Evolutionary conservation across 2,113 vertebrate species (phyloP).

Genomic region (Cephalophus harveyi): DNA sequence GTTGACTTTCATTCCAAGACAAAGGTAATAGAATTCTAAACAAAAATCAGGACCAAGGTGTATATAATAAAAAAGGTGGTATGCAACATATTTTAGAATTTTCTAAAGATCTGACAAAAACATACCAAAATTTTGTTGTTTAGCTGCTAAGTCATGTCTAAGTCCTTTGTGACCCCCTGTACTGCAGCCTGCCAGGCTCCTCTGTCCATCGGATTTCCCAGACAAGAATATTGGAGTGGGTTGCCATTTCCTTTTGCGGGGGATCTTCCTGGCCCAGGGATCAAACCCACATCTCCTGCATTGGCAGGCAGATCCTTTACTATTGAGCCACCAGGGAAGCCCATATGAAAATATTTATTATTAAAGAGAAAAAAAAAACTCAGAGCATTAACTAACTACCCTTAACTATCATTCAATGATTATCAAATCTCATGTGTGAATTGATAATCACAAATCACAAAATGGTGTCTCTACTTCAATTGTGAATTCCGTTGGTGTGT

Average conservation of each 20-base stretch:
- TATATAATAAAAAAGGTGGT: not conserved
- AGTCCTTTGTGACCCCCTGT: not conserved
- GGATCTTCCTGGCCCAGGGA: not conserved
- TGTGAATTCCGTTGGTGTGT: not conserved
- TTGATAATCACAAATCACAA: not conserved
- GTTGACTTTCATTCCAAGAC: not conserved
- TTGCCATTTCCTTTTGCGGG: not conserved
- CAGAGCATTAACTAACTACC: not conserved
- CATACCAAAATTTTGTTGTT: not conserved
- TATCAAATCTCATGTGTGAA: not conserved
- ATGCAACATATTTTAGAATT: not conserved
- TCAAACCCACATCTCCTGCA: not conserved
- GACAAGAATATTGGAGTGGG: not conserved
- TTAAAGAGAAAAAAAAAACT: not conserved
- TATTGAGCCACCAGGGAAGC: not conserved
- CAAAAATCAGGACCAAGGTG: not conserved
- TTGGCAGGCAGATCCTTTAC: not conserved
- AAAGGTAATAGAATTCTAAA: not conserved
- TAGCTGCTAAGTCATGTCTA: not conserved
- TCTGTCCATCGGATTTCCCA: not conserved
- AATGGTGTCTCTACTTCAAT: not conserved
- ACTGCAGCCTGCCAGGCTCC: not conserved
- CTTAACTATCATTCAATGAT: not conserved
- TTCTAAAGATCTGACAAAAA: not conserved
- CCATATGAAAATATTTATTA: not conserved